Evolutionary conservation across 2,888 invertebrate species (phyloP).

Genomic region (Hermodice carunculata): DNA sequence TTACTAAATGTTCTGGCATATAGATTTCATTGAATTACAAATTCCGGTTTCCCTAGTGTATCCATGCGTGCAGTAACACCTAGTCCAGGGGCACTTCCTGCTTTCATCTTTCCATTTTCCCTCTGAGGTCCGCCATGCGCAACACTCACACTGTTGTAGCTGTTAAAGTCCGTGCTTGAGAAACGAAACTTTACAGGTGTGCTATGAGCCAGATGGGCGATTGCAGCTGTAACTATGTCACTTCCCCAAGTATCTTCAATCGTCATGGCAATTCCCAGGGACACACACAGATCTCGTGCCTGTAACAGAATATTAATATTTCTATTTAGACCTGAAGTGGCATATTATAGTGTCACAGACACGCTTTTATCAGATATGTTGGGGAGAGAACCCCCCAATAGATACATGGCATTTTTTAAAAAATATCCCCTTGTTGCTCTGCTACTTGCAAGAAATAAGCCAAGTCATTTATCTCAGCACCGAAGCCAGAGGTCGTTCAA

Average conservation of each 20-base stretch:
- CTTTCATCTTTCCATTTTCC: conserved; percentile 23
- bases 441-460: too few species aligned
- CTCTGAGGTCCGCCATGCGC: conserved; percentile 21
- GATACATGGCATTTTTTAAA: too few species aligned
- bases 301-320: neutral
- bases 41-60: conserved; percentile 23
- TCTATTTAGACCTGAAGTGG: neutral
- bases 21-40: too few species aligned
- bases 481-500: too few species aligned
- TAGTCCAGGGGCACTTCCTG: conserved; percentile 22
- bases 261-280: conserved; percentile 32
- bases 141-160: conserved; percentile 13
- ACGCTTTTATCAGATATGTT: too few species aligned
- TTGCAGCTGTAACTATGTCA: conserved; percentile 33
- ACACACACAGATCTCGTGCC: conserved; percentile 32
- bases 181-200: conserved; percentile 28
- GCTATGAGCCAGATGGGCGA: conserved; percentile 36
- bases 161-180: conserved; percentile 20
- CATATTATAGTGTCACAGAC: too few species aligned
- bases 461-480: too few species aligned
- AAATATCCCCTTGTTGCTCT: too few species aligned
- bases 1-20: too few species aligned
- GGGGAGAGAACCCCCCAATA: too few species aligned
- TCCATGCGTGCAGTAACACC: conserved; percentile 14
- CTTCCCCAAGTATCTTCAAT: conserved; percentile 38